Percentiles rank a stretch among this genome's conserved stretches.
phyloP scores from a whole-genome alignment of 30 jellyfish, hydroid and myxozoan species.

The Turritopsis rubra region DNA sequence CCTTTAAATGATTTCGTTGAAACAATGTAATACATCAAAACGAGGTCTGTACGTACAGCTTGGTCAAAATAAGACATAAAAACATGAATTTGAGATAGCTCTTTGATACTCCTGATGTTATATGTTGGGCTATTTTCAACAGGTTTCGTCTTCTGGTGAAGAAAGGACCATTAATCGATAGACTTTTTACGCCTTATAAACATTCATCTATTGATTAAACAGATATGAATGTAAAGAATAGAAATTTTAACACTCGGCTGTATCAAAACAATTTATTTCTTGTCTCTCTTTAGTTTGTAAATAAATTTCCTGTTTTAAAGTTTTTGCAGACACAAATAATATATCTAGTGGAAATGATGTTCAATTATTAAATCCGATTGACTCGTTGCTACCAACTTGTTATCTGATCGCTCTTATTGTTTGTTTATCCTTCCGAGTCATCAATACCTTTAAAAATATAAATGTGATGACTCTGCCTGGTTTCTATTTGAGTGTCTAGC shows the following conservation, averaged over 20 bases:
- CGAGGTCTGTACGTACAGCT: too few relatives aligned
- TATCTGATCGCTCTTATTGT: not conserved
- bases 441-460: not conserved
- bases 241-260: not conserved
- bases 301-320: not conserved
- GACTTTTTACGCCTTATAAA: too few relatives aligned
- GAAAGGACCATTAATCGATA: too few relatives aligned
- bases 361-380: not conserved
- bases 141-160: too few relatives aligned
- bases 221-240: not conserved
- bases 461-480: not conserved
- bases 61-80: too few relatives aligned
- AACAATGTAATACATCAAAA: too few relatives aligned
- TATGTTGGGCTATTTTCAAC: too few relatives aligned
- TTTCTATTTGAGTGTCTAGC: too few relatives aligned
- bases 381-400: not conserved
- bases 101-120: too few relatives aligned
- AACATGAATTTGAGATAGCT: too few relatives aligned
- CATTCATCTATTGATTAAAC: not conserved
- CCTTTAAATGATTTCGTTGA: too few relatives aligned
- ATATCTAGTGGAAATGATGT: not conserved
- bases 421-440: not conserved
- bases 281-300: not conserved
- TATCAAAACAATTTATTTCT: not conserved
- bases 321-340: not conserved